Base-by-base conservation (phyloP, 2,888 invertebrate species). In the Euplagia quadripunctaria region DNA sequence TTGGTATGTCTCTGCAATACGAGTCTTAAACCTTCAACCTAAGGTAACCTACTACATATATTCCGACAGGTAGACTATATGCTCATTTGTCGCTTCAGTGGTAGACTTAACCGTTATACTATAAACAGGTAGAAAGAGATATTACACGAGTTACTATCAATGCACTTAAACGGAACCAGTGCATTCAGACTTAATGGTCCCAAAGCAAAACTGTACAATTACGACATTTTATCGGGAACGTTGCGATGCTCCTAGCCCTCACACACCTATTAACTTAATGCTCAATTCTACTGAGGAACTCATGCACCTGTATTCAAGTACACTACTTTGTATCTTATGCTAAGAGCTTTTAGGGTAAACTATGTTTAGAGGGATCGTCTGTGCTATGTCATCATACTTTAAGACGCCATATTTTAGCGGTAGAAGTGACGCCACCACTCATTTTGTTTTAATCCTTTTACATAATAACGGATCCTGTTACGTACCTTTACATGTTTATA, bases 201-300 rank as follows among this genome's bases (percentile, higher is more conserved):
- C 11, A 64, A 41, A 63, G 63, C 31, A 9, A 42, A 12, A 11
- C 51, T 17, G 11, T 42, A 12, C 46, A 41, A 8, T 17, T n/a
- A 41, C 17, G 43, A 68, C 52, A 58, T 46, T 68, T 68, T 61
- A 73, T 41, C 58, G 49, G 41, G 58, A 70, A 31, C 14, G 64
- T 43, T 4, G 68, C 52, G 66, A 58, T 58, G 64, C 17, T 73
- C 68, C 64, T 79, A 67, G 20, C 42, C 20, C 20, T 64, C 64
- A 61, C 71, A 71, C 31, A 31, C 31, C 31, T 65, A 73, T 68
- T 68, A 74, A 65, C 70, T 51, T 64, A 46, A 58, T 52, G 58
- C 61, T 20, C 65, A 42, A 70, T 70, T 72, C 63, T 58, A 63
- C 49, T 31, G 31, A 41, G 41, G 2, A 17, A 8, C 70, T 70